Conservation (phyloP, 1,140 invertebrate species). For the Drosophila persimilis region DNA sequence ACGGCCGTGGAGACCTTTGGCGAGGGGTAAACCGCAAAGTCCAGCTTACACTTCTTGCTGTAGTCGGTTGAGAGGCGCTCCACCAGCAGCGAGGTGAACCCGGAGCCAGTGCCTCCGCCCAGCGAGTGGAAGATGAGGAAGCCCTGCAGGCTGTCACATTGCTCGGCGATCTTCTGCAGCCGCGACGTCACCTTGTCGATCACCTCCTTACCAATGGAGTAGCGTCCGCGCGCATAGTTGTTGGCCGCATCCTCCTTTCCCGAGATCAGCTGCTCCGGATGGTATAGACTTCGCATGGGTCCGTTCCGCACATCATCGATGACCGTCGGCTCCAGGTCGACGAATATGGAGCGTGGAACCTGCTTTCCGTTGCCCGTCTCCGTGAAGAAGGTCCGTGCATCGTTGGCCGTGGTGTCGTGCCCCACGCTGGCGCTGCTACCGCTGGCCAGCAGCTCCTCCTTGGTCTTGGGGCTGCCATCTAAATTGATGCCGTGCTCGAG, state of each 20-base stretch:
- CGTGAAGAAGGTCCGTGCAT: slow-evolving; percentile 86
- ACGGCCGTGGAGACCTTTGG: slow-evolving; percentile 91
- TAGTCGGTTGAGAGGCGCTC: slow-evolving; percentile 86
- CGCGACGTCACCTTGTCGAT: slow-evolving; percentile 88
- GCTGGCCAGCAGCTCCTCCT: slow-evolving; percentile 65
- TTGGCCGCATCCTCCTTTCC: slow-evolving; percentile 93
- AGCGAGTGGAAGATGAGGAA: slow-evolving; percentile 93
- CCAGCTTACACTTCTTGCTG: slow-evolving; percentile 87
- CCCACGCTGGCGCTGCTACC: slow-evolving; percentile 60
- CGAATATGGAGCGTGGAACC: slow-evolving; percentile 85
- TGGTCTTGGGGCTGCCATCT: slow-evolving; percentile 84
- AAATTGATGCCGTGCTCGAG: slow-evolving; percentile 89
- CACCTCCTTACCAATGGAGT: slow-evolving; percentile 92
- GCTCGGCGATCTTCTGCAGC: slow-evolving; percentile 89
- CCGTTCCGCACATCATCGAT: slow-evolving; percentile 87
- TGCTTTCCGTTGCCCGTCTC: slow-evolving; percentile 86
- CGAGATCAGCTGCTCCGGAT: slow-evolving; percentile 89
- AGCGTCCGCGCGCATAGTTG: slow-evolving; percentile 90
- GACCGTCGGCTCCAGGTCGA: slow-evolving; percentile 84
- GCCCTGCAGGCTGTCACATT: slow-evolving; percentile 91
- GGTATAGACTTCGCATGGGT: slow-evolving; percentile 86
- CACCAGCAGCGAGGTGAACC: slow-evolving; percentile 88
- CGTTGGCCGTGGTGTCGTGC: slow-evolving; percentile 63
- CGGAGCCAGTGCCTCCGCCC: slow-evolving; percentile 91
- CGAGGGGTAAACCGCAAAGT: slow-evolving; percentile 90